phyloP scores from a whole-genome alignment of 2,888 invertebrate genomes.

The Sialis fuliginosa region DNA sequence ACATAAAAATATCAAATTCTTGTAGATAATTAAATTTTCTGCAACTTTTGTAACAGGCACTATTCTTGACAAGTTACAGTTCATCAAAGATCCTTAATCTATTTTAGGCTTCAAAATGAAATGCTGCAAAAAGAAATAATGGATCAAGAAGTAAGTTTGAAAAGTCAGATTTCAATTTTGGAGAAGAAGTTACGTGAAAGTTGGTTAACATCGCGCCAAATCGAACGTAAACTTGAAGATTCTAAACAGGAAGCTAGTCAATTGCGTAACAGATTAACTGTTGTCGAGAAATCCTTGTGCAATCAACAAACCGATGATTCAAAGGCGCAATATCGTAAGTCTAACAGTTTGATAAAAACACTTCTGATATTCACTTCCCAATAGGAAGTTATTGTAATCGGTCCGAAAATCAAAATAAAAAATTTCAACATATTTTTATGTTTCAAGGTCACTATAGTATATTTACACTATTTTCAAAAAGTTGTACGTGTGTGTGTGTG shows the following conservation, averaged over 20 bases:
- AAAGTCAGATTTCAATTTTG: constrained; percentile 53
- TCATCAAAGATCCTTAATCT: no score
- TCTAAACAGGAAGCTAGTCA: constrained; percentile 52
- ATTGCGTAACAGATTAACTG: constrained; percentile 39
- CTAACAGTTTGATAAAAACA: constrained; percentile 1
- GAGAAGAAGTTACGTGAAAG: constrained; percentile 75
- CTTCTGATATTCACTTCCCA: constrained; percentile 2
- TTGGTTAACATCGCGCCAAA: constrained; percentile 69
- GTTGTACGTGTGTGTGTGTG: no score
- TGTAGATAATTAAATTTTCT: neutral
- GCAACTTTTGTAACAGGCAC: no score
- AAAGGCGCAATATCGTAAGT: constrained; percentile 31
- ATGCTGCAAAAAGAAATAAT: constrained; percentile 63
- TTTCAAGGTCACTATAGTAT: no score
- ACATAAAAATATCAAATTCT: neutral
- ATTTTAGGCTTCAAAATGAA: constrained; percentile 32
- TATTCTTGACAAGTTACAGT: no score
- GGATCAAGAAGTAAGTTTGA: constrained; percentile 59
- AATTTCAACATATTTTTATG: no score
- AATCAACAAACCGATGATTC: constrained; percentile 24
- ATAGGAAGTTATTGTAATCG: no score
- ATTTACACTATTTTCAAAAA: neutral
- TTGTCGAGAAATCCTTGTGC: constrained; percentile 31
- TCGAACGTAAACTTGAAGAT: constrained; percentile 68
- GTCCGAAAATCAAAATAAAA: no score